These are phyloP conservation scores for Chaetorhynchus papuensis DNA, from an alignment of 2,113 vertebrate genomes.

Conservation along the genomic window DNA sequence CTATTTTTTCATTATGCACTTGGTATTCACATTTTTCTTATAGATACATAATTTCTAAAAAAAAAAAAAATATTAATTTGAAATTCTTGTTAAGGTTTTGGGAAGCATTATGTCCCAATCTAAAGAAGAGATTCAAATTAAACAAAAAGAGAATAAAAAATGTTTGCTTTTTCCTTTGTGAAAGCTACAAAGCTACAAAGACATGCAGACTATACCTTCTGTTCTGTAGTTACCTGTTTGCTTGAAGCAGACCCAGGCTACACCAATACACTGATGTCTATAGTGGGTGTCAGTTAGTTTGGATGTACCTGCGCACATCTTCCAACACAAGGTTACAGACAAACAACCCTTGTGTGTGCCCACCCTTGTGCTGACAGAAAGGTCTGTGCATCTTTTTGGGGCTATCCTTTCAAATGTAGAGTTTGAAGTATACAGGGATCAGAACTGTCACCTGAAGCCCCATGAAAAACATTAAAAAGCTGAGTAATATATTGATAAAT, in stretches of 20 bases:
- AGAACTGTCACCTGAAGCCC: not conserved
- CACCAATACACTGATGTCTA: not conserved
- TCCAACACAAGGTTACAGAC: not conserved
- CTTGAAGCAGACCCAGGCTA: not conserved
- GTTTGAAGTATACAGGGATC: not conserved
- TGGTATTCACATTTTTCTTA: not conserved
- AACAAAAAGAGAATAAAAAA: not conserved
- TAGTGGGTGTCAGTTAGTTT: not conserved
- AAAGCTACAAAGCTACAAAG: not conserved
- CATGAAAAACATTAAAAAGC: fast-evolving
- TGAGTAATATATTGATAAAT: not conserved
- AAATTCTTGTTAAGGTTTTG: not conserved
- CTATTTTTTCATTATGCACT: not conserved
- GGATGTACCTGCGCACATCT: not conserved
- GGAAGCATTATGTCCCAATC: not conserved
- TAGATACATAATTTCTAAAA: not conserved
- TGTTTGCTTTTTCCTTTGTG: fast-evolving
- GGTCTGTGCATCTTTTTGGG: not conserved
- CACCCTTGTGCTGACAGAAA: not conserved
- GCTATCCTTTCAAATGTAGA: not conserved
- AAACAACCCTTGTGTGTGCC: not conserved
- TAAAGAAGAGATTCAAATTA: not conserved
- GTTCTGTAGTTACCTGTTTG: not conserved
- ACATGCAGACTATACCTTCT: not conserved
- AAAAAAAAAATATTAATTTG: not conserved